Conservation (phyloP, 2,113 vertebrate genomes). For the Peromyscus polionotus region DNA sequence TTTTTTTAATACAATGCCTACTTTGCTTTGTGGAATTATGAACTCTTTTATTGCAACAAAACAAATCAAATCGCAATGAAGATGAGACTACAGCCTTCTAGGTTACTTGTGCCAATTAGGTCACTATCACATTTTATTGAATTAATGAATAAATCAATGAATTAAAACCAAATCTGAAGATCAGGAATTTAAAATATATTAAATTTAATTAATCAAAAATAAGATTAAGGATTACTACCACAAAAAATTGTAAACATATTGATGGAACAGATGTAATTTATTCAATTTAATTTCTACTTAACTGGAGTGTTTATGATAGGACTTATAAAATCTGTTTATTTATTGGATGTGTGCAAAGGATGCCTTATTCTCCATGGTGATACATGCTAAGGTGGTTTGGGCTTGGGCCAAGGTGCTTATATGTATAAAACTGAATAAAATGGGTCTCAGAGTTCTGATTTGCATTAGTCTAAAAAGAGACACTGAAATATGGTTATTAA, state of each 20-base stretch:
- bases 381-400: neutral
- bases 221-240: neutral
- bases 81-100: neutral
- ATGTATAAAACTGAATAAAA: no score
- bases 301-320: neutral
- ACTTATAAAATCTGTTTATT: neutral
- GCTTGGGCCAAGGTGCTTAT: neutral
- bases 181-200: neutral
- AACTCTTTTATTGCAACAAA: neutral
- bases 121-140: neutral
- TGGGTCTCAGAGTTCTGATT: neutral
- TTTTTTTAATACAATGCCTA: neutral
- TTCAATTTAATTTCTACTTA: neutral
- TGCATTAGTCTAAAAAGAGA: neutral
- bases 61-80: neutral
- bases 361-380: neutral
- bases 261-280: neutral
- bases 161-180: neutral
- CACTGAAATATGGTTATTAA: neutral
- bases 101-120: neutral
- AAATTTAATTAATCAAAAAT: slow-evolving; percentile 14
- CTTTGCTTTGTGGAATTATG: neutral
- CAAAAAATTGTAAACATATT: neutral
- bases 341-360: neutral
- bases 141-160: neutral